Base-by-base conservation (phyloP, 2,888 invertebrate species). In the Mimas tiliae region DNA sequence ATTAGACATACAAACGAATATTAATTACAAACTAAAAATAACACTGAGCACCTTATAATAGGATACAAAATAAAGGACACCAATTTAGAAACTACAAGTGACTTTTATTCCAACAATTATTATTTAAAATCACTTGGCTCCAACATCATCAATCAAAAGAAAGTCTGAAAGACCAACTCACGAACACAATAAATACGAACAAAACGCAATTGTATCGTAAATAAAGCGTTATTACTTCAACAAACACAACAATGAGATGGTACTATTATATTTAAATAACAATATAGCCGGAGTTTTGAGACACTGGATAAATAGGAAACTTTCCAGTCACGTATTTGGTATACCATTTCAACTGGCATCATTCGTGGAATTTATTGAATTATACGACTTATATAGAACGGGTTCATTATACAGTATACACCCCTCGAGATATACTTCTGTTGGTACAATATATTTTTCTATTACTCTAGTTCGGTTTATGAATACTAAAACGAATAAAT, bases 311-410 rank as follows among this genome's bases (percentile, higher is more conserved):
- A 78, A 79, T 77, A 73, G 67, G 38, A 71, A 74, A 75, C 65
- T 79, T 85, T 80, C 82, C 50, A 76, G 85, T 82, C 86, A 85
- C 86, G 85, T 83, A 66, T 66, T 62, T 65, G 67, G 76, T 82
- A 85, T 85, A 80, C 83, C 79, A 81, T 86, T 85, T 78, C 82
- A 78, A 76, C 73, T 74, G 75, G 78, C 76, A 75, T 80, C 78
- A 80, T 84, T 82, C 75, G 77, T 74, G 76, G 74, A 79, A 78
- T 82, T 80, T 80, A 82, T 84, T 80, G 75, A 77, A 79, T 80
- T 76, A 80, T 70, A 74, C 71, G 67, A 79, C 70, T 80, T 82
- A 77, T 70, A 68, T 19, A 45, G 27, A 58, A 42, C 21, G n/a
- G 50, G 64, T 58, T 62, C 63, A 66, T 66, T 63, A 63, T 63